Percentiles rank a stretch among this genome's conserved stretches.
phyloP scores from a whole-genome alignment of 2,888 invertebrate species.

The Scaeva pyrastri region DNA sequence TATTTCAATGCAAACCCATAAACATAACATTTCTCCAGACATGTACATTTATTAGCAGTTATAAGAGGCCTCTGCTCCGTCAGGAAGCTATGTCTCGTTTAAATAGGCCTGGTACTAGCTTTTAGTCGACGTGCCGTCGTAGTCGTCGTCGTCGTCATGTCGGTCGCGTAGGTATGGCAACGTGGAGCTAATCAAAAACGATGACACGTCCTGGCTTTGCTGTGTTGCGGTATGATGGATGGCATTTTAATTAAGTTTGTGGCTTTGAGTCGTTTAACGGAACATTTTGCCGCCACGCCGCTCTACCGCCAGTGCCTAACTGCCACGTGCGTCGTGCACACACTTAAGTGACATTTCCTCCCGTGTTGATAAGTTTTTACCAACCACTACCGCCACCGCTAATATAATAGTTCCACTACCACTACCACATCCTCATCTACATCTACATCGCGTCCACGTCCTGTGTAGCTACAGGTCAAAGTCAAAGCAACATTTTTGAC shows the following conservation, averaged over 20 bases:
- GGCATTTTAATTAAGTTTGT: conserved; percentile 56
- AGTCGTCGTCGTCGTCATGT: no score
- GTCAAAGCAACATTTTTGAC: no score
- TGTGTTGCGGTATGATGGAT: conserved; percentile 33
- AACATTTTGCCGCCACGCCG: background rate
- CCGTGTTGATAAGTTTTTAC: background rate
- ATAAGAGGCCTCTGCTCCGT: background rate
- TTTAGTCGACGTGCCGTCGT: no score
- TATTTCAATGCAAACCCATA: conserved; percentile 21
- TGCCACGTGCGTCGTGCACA: background rate
- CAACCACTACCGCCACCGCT: background rate
- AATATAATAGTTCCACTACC: background rate
- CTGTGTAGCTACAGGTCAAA: no score
- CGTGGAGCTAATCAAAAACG: conserved; percentile 36
- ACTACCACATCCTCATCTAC: background rate
- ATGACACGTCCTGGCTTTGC: conserved; percentile 33
- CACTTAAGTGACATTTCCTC: background rate
- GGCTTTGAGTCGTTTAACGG: conserved; percentile 1
- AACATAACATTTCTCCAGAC: background rate
- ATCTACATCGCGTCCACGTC: no score
- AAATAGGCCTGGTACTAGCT: background rate
- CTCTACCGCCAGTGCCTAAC: background rate
- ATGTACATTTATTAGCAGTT: background rate
- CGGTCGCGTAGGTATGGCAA: background rate
- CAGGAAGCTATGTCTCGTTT: background rate